A percentile compares a stretch with the other conserved stretches of the same genome.
Evolutionary conservation across 2,888 invertebrate species (phyloP).

Genomic region (Electrophaes corylata): DNA sequence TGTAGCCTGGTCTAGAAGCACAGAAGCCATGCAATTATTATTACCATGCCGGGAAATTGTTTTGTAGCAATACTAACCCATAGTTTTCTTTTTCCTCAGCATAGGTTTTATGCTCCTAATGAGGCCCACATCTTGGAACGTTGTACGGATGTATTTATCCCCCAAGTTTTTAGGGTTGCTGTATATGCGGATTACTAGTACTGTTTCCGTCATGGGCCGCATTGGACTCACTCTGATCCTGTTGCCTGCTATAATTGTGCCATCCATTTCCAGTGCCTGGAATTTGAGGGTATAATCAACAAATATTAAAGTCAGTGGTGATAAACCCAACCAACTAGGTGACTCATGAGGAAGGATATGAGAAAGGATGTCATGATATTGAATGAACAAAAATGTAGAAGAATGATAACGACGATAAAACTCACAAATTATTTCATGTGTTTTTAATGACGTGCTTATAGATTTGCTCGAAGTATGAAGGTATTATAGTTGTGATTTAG

Average conservation of each 20-base stretch:
- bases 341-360: no score
- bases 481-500: no score
- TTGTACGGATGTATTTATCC: conserved; percentile 54
- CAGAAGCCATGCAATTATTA: no score
- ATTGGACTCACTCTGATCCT: conserved; percentile 56
- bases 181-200: conserved; percentile 61
- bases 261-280: conserved; percentile 67
- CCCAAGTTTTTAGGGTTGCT: conserved; percentile 56
- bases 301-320: neutral
- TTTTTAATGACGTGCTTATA: no score
- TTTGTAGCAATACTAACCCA: conserved; percentile 48
- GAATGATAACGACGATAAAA: no score
- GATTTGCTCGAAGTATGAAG: no score
- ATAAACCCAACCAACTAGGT: no score
- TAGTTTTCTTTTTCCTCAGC: conserved; percentile 65
- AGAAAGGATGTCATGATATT: no score
- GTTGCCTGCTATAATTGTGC: conserved; percentile 50
- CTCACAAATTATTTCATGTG: no score
- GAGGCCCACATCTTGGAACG: conserved; percentile 58
- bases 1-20: no score
- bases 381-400: no score
- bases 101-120: conserved; percentile 62
- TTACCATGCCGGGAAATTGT: no score
- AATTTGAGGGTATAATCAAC: neutral
- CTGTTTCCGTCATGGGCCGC: conserved; percentile 58